Conservation (phyloP, 2,797 vertebrate genomes). For the Sebastes iracundus region DNA sequence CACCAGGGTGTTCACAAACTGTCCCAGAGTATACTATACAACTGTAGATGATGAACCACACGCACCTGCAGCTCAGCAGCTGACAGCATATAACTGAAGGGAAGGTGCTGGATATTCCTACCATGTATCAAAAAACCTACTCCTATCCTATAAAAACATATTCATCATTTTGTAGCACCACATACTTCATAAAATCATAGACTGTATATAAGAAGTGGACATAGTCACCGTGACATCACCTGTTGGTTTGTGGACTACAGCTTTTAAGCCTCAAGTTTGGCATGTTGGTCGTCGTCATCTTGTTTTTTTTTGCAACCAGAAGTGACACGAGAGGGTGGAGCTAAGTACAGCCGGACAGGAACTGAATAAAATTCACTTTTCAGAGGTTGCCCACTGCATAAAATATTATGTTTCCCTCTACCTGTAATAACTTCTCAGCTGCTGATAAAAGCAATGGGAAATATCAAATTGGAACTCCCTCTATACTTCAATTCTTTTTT, state of each 20-base stretch:
- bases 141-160: background rate
- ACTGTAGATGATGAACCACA: background rate
- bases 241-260: background rate
- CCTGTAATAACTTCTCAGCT: background rate
- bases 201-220: background rate
- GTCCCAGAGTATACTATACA: background rate
- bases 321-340: background rate
- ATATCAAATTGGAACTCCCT: background rate
- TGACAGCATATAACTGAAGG: background rate
- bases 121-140: background rate
- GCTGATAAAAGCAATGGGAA: background rate
- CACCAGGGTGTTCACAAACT: background rate
- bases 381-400: too few species aligned
- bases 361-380: background rate
- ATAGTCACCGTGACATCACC: background rate
- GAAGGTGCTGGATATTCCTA: background rate
- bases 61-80: background rate
- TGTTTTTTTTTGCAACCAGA: background rate
- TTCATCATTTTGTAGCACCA: background rate
- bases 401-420: background rate
- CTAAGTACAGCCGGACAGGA: background rate
- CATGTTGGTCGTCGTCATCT: background rate
- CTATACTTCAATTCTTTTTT: background rate
- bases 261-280: background rate
- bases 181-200: background rate